phyloP scores from a whole-genome alignment of 2,888 invertebrate species.

The Epinotia demarniana region DNA sequence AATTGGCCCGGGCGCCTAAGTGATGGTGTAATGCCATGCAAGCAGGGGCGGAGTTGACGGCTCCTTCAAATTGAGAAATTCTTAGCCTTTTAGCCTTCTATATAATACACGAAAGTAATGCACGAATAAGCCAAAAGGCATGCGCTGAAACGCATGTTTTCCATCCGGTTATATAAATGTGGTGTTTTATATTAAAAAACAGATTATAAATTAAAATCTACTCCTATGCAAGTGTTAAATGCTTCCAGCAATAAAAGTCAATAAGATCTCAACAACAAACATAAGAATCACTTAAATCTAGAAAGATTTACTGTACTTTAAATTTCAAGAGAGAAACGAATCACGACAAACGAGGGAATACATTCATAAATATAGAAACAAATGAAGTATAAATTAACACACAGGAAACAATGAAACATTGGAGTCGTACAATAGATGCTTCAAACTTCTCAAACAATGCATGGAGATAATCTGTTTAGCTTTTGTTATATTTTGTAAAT shows the following conservation, averaged over 20 bases:
- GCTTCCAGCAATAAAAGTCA: background rate
- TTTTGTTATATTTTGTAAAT: background rate
- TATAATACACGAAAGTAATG: background rate
- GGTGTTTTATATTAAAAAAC: background rate
- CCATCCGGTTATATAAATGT: background rate
- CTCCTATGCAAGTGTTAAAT: background rate
- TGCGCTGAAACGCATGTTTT: background rate
- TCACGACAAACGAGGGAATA: no score
- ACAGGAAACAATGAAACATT: background rate
- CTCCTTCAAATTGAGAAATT: conserved; percentile 3
- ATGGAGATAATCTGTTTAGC: background rate
- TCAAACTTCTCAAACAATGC: background rate
- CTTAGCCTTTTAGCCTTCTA: background rate
- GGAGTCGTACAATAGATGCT: background rate
- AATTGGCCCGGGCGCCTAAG: conserved; percentile 38
- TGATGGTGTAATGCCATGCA: conserved; percentile 42
- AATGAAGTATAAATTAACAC: background rate
- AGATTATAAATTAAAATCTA: background rate
- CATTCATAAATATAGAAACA: no score
- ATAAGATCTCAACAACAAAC: background rate
- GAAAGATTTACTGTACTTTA: no score
- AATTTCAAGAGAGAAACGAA: no score
- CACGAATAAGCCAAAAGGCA: background rate
- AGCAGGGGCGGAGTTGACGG: conserved; percentile 31
- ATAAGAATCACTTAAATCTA: background rate